phyloP scores from a whole-genome alignment of 2,888 invertebrate genomes.

The Chalcis sispes region DNA sequence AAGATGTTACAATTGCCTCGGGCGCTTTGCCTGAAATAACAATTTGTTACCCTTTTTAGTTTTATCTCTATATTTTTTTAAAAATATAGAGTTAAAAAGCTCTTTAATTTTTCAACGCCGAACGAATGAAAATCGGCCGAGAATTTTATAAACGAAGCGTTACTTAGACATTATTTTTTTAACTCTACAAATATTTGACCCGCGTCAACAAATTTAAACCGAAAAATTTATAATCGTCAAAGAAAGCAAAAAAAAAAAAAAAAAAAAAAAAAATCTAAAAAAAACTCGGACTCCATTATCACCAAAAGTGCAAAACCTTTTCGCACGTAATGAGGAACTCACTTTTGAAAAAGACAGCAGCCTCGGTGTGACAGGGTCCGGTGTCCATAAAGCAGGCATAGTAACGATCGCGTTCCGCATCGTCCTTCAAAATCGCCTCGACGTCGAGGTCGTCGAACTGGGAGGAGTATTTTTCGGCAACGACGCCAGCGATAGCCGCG shows the following conservation, averaged over 20 bases:
- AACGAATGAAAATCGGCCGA: no score
- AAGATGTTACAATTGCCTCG: conserved; percentile 66
- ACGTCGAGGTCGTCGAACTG: conserved; percentile 68
- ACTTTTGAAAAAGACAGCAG: conserved; percentile 66
- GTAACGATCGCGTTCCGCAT: conserved; percentile 66
- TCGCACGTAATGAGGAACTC: no score
- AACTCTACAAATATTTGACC: no score
- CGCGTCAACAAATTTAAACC: no score
- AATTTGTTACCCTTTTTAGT: background rate
- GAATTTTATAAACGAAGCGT: no score
- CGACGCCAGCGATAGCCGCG: background rate
- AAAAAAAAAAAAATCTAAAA: no score
- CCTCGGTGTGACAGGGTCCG: conserved; percentile 64
- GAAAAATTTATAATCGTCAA: no score
- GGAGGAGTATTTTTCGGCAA: conserved; percentile 58
- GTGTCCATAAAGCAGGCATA: conserved; percentile 67
- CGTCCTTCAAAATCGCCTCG: conserved; percentile 66
- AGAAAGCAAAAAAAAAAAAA: no score
- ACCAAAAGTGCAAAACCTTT: background rate
- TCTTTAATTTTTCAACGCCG: no score
- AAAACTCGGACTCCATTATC: no score
- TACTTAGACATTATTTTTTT: no score
- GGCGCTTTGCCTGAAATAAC: conserved; percentile 57
- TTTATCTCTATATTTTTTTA: background rate
- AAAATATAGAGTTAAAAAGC: no score